Evolutionary conservation across 2,888 invertebrate species (phyloP).

Genomic region (Omphaloscelis lunosa): DNA sequence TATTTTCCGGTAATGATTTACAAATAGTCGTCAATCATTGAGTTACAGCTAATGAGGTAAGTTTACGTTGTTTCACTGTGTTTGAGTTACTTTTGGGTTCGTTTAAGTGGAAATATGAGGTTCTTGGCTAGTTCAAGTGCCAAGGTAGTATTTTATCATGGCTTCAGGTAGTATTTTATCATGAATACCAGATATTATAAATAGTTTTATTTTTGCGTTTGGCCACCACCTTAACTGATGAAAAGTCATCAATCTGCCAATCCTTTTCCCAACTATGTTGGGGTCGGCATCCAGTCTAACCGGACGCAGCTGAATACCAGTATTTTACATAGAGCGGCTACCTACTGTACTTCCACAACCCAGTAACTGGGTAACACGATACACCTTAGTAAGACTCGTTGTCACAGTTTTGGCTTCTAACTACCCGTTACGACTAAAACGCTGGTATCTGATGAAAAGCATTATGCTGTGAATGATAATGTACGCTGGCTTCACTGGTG

Average conservation of each 20-base stretch:
- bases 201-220: neutral
- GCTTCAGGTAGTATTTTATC: too few species aligned
- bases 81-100: constrained; percentile 11
- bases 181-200: neutral
- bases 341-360: too few species aligned
- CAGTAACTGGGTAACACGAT: too few species aligned
- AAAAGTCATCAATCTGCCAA: too few species aligned
- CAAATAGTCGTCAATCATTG: constrained; percentile 34
- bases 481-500: neutral
- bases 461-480: neutral
- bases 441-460: neutral
- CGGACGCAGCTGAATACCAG: too few species aligned
- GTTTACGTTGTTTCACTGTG: constrained; percentile 10
- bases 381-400: too few species aligned
- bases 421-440: too few species aligned
- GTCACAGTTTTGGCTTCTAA: too few species aligned
- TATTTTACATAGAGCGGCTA: too few species aligned
- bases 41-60: constrained; percentile 23
- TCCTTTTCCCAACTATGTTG: too few species aligned
- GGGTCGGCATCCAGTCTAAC: too few species aligned
- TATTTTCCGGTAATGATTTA: constrained; percentile 39
- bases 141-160: neutral
- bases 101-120: constrained; percentile 8
- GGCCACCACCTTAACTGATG: too few species aligned
- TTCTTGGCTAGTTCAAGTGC: neutral